These are phyloP conservation scores for Cryptophagus acutangulus DNA, from an alignment of 2,888 invertebrate species.

Conservation along the genomic window DNA sequence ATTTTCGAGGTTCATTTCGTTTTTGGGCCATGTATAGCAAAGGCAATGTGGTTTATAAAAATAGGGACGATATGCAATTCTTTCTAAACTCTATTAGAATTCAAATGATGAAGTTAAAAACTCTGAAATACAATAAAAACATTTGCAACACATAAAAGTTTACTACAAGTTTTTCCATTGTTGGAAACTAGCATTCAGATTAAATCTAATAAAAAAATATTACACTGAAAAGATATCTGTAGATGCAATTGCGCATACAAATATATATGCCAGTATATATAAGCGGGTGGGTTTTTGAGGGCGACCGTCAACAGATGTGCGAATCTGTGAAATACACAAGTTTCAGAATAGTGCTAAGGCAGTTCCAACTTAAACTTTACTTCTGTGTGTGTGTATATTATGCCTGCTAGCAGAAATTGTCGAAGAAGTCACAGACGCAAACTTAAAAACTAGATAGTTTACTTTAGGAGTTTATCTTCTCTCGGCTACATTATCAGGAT, in stretches of 20 bases:
- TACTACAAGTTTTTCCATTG: too few species aligned
- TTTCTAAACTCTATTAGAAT: too few species aligned
- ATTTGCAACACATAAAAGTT: too few species aligned
- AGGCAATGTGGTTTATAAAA: too few species aligned
- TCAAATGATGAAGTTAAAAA: too few species aligned
- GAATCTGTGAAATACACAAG: constrained; percentile 31
- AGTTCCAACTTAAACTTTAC: constrained; percentile 8
- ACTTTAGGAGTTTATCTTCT: constrained; percentile 8
- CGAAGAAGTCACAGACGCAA: constrained; percentile 5
- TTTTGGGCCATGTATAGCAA: too few species aligned
- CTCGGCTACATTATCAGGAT: constrained; percentile 1
- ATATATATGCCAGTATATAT: constrained; percentile 6
- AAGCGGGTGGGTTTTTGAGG: constrained; percentile 3
- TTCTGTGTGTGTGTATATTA: constrained; percentile 6
- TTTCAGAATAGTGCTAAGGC: constrained; percentile 15
- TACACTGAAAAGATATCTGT: constrained; percentile 12
- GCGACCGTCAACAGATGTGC: constrained; percentile 34
- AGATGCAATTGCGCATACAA: constrained; percentile 17
- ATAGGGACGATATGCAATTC: too few species aligned
- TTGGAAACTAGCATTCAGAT: too few species aligned
- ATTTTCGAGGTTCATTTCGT: too few species aligned
- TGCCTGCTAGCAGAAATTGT: constrained; percentile 2
- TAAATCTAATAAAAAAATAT: too few species aligned
- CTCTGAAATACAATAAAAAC: too few species aligned
- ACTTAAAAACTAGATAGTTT: constrained; percentile 9